These are phyloP conservation scores for Metopolophium dirhodum DNA, from an alignment of 1,140 invertebrate species.

Conservation along the genomic window DNA sequence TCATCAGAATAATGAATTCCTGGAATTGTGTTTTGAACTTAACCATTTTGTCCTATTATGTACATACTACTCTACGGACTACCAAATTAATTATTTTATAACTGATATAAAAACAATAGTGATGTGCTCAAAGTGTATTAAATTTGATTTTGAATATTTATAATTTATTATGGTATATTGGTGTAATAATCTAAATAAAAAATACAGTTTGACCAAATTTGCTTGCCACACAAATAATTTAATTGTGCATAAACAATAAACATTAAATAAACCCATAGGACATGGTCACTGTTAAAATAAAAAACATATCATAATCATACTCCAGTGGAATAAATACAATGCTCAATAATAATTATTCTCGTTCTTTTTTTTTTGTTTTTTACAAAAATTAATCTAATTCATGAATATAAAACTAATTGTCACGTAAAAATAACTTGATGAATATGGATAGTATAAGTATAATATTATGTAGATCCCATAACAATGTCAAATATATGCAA, in stretches of 20 bases:
- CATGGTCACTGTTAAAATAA: background rate
- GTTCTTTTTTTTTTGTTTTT: background rate
- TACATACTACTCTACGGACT: background rate
- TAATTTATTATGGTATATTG: background rate
- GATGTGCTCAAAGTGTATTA: background rate
- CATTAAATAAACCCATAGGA: background rate
- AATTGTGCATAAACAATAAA: background rate
- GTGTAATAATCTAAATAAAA: background rate
- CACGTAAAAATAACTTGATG: conserved; percentile 17
- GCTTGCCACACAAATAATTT: background rate
- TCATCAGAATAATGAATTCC: background rate
- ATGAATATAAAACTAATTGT: conserved; percentile 50
- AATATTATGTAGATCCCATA: conserved; percentile 31
- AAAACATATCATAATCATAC: background rate
- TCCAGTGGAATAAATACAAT: conserved; percentile 27
- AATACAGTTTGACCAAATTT: background rate
- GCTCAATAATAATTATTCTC: background rate
- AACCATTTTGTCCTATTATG: background rate
- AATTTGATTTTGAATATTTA: background rate
- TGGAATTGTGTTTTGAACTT: background rate
- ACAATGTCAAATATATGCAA: conserved; percentile 33
- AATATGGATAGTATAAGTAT: conserved; percentile 31
- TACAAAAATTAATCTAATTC: conserved; percentile 24
- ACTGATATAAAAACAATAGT: background rate
- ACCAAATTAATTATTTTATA: conserved; percentile 1